Evolutionary conservation across 2,888 invertebrate genomes (phyloP), one percentile per base, ranked within the genome.

Genomic region (Rhagophthalmus giganteus): DNA sequence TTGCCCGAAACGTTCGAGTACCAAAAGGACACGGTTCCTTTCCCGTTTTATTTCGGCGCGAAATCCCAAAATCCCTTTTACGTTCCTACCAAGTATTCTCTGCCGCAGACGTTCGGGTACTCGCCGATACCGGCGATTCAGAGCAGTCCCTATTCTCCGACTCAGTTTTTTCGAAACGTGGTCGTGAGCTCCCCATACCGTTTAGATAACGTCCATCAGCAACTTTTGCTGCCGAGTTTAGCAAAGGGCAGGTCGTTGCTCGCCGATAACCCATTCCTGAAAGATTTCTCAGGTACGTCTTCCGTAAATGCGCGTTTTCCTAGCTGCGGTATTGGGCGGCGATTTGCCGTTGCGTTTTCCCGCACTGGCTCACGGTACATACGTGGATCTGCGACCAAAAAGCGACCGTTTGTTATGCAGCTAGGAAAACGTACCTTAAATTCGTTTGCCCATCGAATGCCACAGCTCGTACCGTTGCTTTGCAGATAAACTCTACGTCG

Each of bases 191-290:
- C 56, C 1, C 69, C 68, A 3, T 73, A 68, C 45, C 60, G 71
- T 40, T 55, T 69, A 11, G 65, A 68, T 48, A 69, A 71, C 42
- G 38, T 39, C 2, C 64, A 63, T 31, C 72, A 73, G 45, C 65
- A 69, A 40, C 42, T 71, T 7, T 28, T 68, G 12, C 52, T 59
- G 2, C 60, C 61, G 47, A 67, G 65, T 7, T 44, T 31, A 16
- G 46, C 41, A 33, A 25, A 20, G 28, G 62, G 62, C 4, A 56
- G 64, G 12, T 64, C 62, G 39, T 53, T 65, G 10, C 54, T 55
- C 28, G 27, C 49, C 7, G 51, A 57, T 12, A 58, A 57, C 32
- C 58, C 58, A 1, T 57, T 57, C 37, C 20, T 20, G 4, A 3
- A 20, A 20, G 20, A 7, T 5, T 7, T 5, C 20, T 20, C 20